Conservation (phyloP, 2,113 vertebrate species). For the Paratilapia polleni region DNA sequence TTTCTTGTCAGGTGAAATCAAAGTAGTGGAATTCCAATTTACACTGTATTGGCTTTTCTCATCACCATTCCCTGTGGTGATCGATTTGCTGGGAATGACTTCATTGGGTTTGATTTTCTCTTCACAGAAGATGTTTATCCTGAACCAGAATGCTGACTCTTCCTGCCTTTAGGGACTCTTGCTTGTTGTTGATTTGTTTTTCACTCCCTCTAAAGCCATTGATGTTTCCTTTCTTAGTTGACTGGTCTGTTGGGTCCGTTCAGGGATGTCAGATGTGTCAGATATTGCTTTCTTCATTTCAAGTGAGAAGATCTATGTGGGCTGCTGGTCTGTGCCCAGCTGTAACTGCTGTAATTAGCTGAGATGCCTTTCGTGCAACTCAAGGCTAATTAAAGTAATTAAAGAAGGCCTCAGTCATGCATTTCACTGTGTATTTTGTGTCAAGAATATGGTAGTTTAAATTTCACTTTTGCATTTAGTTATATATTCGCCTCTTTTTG, state of each 20-base stretch:
- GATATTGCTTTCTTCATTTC: background rate
- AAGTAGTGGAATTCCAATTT: slow-evolving; percentile 38
- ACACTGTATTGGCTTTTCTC: background rate
- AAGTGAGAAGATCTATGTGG: background rate
- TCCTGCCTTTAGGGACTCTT: slow-evolving; percentile 25
- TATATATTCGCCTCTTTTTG: no score
- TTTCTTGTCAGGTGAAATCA: slow-evolving; percentile 42
- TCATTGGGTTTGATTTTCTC: slow-evolving; percentile 45
- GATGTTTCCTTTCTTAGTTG: slow-evolving; percentile 34
- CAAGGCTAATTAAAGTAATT: slow-evolving; percentile 10
- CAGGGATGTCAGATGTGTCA: slow-evolving; percentile 7
- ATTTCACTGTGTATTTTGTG: background rate
- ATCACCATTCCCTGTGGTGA: slow-evolving; percentile 12
- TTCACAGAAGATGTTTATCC: slow-evolving; percentile 7
- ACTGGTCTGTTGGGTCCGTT: slow-evolving; percentile 13
- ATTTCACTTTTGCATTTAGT: background rate
- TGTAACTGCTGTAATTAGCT: slow-evolving; percentile 29
- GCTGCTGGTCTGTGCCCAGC: background rate
- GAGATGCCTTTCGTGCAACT: background rate
- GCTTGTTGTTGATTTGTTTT: slow-evolving; percentile 27
- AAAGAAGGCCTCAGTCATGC: background rate
- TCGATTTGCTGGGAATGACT: slow-evolving; percentile 38
- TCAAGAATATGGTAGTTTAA: background rate
- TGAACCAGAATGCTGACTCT: slow-evolving; percentile 50
- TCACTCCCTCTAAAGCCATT: slow-evolving; percentile 4